Base-by-base conservation (phyloP, 2,797 vertebrate genomes). In the Bradypodion pumilum region DNA sequence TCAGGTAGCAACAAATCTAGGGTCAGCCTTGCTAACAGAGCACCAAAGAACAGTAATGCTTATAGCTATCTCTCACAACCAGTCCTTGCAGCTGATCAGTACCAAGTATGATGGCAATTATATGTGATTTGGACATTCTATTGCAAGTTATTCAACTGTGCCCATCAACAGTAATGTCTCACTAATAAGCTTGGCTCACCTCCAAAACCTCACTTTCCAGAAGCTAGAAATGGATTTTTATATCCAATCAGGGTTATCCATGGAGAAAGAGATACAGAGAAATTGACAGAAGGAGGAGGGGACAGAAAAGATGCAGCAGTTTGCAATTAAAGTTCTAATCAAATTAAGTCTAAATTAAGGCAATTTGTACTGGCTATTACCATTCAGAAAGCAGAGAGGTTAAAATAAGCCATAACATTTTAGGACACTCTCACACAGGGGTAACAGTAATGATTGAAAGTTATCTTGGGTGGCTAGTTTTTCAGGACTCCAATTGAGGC, bases 311-410 rank as follows among this genome's bases (percentile, higher is more conserved):
- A 74, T 29, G 27, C 70, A 65, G 27, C 35, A 65, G 49, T 65
- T 63, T 84, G 44, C 59, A 63, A 52, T 85, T 74, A 74, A 52
- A 29, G 21, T 46, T 74, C 62, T 74, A 85, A 74, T 80, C 70
- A 79, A 82, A 82, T 83, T 75, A 69, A 60, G 37, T 72, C 69
- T 35, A 84, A 73, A 78, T 78, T 78, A 78, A 78, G 66, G 56
- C 72, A 74, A 49, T 82, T 78, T 72, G 37, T 32, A 29, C 63
- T 82, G 27, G 72, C 44, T 74, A 82, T 56, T 85, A 56, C 76
- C 69, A 56, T 78, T 79, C 37, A 42, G 66, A 68, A 65, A 76
- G 21, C 27, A 74, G 60, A 74, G 32, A 46, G 32, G 21, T 81
- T 79, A 46, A 65, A 66, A 75, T 15, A 44, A 46, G 40, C 40